phyloP scores from a whole-genome alignment of 2,113 vertebrate genomes.

The Nestor notabilis region DNA sequence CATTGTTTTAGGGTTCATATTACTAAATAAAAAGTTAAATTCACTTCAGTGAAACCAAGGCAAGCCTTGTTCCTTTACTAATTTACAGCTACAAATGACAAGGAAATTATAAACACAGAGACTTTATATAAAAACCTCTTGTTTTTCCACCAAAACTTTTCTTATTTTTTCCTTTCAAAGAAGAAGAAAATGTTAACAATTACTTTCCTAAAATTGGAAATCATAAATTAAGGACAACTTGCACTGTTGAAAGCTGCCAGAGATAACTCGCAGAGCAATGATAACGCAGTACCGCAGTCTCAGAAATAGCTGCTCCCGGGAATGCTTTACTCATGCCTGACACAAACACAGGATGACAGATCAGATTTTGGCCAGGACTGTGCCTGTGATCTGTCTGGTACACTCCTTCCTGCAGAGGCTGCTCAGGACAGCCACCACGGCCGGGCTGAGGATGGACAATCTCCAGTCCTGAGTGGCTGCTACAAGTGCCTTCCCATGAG shows the following conservation, averaged over 20 bases:
- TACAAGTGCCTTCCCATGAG: neutral
- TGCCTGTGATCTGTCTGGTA: neutral
- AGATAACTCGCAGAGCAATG: neutral
- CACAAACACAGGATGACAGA: neutral
- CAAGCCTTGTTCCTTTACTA: neutral
- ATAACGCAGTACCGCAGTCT: neutral
- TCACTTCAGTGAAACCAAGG: neutral
- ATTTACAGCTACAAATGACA: neutral
- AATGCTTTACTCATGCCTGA: slow-evolving; percentile 10
- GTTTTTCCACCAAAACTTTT: neutral
- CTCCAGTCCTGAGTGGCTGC: neutral
- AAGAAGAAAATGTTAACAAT: neutral
- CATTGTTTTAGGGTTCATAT: neutral
- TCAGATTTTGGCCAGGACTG: neutral
- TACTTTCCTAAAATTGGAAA: neutral
- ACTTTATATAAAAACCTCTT: neutral
- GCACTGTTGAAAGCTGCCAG: neutral
- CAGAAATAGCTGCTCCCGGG: neutral
- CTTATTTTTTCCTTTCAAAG: neutral
- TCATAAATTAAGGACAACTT: neutral
- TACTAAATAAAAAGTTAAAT: neutral
- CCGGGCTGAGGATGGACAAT: rapidly evolving
- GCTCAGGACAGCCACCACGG: neutral
- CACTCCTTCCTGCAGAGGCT: neutral
- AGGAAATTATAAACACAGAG: neutral